Evolutionary conservation across 2,113 vertebrate species (phyloP).

Genomic region (Neogobius melanostomus): DNA sequence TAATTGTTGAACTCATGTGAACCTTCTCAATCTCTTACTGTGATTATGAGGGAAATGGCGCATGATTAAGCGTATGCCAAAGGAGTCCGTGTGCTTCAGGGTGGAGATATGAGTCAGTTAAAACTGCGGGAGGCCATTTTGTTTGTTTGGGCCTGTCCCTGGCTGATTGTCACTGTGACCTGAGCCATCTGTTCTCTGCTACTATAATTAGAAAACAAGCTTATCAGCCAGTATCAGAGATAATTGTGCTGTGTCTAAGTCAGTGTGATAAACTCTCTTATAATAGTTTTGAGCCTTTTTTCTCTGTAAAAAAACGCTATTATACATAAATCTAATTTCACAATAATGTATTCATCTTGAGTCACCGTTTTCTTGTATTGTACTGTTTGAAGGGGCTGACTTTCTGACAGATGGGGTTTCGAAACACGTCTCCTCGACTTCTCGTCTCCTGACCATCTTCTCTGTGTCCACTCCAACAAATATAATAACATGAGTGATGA

Average conservation of each 20-base stretch:
- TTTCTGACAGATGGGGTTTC: neutral
- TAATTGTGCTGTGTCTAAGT: neutral
- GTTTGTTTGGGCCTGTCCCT: slow-evolving; percentile 6
- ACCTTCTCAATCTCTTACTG: no score
- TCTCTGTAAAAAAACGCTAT: no score
- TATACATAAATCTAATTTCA: neutral
- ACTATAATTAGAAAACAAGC: neutral
- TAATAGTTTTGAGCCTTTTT: neutral
- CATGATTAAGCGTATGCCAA: no score
- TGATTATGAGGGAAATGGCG: no score
- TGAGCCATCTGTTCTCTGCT: neutral
- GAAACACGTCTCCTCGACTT: neutral
- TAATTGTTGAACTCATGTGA: no score
- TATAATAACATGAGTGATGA: slow-evolving; percentile 23
- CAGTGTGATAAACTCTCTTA: neutral
- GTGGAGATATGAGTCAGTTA: neutral
- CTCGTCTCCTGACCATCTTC: neutral
- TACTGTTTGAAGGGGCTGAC: neutral
- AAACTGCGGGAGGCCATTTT: slow-evolving; percentile 1
- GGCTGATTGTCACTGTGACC: neutral
- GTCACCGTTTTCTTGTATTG: neutral
- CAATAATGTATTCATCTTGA: neutral
- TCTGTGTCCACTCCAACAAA: neutral
- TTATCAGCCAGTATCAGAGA: neutral
- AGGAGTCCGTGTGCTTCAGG: neutral